Percentiles rank a stretch among this genome's conserved stretches.
These are phyloP conservation scores for Eulimnadia texana DNA, from an alignment of 1,140 invertebrate genomes.

Conservation along the genomic window DNA sequence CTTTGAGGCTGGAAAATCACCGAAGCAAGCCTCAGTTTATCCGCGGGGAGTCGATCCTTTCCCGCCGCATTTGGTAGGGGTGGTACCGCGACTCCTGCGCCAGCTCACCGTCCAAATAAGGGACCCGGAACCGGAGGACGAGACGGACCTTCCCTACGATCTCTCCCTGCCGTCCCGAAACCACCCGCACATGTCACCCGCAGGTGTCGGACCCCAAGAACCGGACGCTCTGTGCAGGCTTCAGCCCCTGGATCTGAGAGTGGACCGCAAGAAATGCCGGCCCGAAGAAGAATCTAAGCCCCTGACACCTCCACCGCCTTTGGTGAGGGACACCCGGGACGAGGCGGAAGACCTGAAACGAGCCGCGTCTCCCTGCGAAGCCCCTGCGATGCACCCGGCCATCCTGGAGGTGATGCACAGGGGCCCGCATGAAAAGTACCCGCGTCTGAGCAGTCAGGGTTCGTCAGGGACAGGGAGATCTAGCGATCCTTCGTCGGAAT, in stretches of 20 bases:
- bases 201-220: slow-evolving; percentile 15
- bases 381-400: slow-evolving; percentile 35
- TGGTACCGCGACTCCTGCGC: slow-evolving; percentile 11
- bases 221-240: neutral
- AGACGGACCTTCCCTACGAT: slow-evolving; percentile 35
- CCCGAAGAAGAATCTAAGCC: slow-evolving; percentile 23
- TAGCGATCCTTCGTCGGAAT: slow-evolving; percentile 23
- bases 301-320: slow-evolving; percentile 22
- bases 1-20: slow-evolving; percentile 3
- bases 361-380: too few species aligned
- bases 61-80: neutral
- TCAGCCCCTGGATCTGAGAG: slow-evolving; percentile 63
- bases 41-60: neutral
- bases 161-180: slow-evolving; percentile 28
- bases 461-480: slow-evolving; percentile 25
- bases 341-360: slow-evolving; percentile 17
- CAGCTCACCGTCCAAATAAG: slow-evolving; percentile 12
- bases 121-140: slow-evolving; percentile 4
- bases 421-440: slow-evolving; percentile 35
- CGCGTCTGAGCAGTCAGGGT: slow-evolving; percentile 33
- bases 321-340: slow-evolving; percentile 32
- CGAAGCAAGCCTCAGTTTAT: slow-evolving; percentile 12
- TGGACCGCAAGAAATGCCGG: slow-evolving; percentile 55
- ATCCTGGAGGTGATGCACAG: slow-evolving; percentile 55
- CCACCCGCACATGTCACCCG: slow-evolving; percentile 28